Percentiles rank a stretch among this genome's conserved stretches.
Evolutionary conservation across 2,797 vertebrate species (phyloP).

Genomic region (Streptopelia turtur): DNA sequence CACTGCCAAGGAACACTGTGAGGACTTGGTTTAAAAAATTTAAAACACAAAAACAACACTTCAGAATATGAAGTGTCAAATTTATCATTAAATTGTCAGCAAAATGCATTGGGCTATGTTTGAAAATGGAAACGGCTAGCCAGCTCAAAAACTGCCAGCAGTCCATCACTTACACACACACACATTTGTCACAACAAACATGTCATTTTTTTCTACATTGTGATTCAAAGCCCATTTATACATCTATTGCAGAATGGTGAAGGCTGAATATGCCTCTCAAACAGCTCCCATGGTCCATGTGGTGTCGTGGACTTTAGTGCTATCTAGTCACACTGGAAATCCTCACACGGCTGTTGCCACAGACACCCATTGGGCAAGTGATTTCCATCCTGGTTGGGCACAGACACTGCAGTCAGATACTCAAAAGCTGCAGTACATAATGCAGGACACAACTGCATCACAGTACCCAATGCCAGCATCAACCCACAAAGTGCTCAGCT

Average conservation of each 20-base stretch:
- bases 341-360: background rate
- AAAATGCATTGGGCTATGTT: background rate
- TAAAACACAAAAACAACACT: background rate
- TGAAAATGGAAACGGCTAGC: background rate
- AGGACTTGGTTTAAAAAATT: background rate
- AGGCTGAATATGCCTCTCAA: background rate
- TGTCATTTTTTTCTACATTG: background rate
- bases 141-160: background rate
- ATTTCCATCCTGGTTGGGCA: background rate
- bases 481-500: background rate
- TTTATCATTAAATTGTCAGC: background rate
- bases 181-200: background rate
- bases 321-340: background rate
- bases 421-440: too few species aligned
- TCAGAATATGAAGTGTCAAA: background rate
- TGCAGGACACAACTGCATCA: background rate
- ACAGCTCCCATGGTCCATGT: background rate
- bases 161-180: background rate
- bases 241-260: background rate
- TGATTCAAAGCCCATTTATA: background rate
- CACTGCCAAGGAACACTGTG: background rate
- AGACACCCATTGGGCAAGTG: background rate
- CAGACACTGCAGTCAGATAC: rapidly evolving
- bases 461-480: background rate
- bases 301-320: background rate